Evolutionary conservation across 2,113 vertebrate species (phyloP), one percentile per base, ranked within the genome.

Genomic region (Oceanodroma tethys): DNA sequence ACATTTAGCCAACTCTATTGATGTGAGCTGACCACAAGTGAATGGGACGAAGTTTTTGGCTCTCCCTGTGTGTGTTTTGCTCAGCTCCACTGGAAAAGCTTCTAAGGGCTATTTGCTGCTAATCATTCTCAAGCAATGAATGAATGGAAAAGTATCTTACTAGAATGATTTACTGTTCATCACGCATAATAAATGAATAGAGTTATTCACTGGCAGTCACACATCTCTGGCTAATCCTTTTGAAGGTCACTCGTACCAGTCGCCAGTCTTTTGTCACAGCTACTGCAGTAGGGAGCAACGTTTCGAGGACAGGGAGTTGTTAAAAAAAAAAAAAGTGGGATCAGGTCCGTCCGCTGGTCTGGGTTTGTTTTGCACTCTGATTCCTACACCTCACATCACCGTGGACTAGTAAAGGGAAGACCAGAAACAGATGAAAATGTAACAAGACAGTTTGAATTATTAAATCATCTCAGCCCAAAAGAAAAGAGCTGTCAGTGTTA

Each of bases 381-480:
- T 85, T 85, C 50, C 34, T 75, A 56, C 43, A 70, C 52, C 22
- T 92, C 59, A 58, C 50, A 13, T 82, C 38, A 17, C 74, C 7
- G 8, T 63, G 36, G 30, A 85, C 71, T 58, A 84, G 34, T 71
- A 79, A 67, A 95, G 30, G 13, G 78, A 76, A 82, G 63, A 78
- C 36, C 60, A 87, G 92, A 78, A 94, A 55, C 20, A 62, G 84
- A 94, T 87, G 70, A 80, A 97, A 96, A 93, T 67, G 68, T 81
- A 86, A 43, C 48, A 91, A 53, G 32, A 32, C 48, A 71, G 17
- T 95, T 96, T 94, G 86, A 97, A 92, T 97, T 95, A 96, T 92
- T 91, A 89, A 96, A 95, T 94, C 59, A 93, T 90, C 74, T 92
- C 80, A 92, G 96, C 80, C 60, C 91, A 58, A 93, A 93, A 91